Percentiles rank a stretch among this genome's conserved stretches.
These are phyloP conservation scores for Tauraco hartlaubi DNA, from an alignment of 2,797 vertebrate species.

Conservation along the genomic window DNA sequence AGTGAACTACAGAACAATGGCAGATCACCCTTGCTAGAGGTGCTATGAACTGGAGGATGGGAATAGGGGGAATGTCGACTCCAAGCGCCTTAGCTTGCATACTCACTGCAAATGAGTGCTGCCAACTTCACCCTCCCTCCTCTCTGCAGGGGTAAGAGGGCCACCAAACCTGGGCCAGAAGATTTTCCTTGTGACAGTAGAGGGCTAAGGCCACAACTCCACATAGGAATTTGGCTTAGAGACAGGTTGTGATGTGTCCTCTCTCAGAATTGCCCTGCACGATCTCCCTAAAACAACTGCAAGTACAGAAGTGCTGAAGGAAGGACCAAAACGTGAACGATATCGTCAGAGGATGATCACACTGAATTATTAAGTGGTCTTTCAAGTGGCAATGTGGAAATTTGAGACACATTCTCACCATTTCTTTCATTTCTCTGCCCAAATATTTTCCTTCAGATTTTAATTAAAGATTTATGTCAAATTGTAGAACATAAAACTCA, in stretches of 20 bases:
- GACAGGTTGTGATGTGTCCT: background rate
- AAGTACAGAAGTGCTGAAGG: background rate
- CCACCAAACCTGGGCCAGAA: background rate
- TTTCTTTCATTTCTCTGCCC: background rate
- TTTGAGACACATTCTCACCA: background rate
- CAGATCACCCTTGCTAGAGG: background rate
- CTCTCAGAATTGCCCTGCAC: background rate
- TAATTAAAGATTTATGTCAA: background rate
- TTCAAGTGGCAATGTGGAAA: background rate
- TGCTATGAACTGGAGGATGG: background rate
- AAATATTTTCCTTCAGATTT: background rate
- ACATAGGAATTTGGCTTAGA: background rate
- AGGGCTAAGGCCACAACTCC: background rate
- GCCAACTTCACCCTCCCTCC: background rate
- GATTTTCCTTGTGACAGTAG: background rate
- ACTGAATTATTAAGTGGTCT: background rate
- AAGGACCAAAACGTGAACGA: background rate
- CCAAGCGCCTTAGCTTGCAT: fast-evolving
- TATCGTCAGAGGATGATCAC: background rate
- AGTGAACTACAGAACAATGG: background rate
- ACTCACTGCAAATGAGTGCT: background rate
- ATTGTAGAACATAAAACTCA: background rate
- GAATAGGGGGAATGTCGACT: background rate
- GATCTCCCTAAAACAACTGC: background rate
- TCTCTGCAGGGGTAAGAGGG: background rate